A percentile compares a stretch with the other conserved stretches of the same genome.
Evolutionary conservation across 2,113 vertebrate species (phyloP).

Genomic region (Todiramphus saurophagus): DNA sequence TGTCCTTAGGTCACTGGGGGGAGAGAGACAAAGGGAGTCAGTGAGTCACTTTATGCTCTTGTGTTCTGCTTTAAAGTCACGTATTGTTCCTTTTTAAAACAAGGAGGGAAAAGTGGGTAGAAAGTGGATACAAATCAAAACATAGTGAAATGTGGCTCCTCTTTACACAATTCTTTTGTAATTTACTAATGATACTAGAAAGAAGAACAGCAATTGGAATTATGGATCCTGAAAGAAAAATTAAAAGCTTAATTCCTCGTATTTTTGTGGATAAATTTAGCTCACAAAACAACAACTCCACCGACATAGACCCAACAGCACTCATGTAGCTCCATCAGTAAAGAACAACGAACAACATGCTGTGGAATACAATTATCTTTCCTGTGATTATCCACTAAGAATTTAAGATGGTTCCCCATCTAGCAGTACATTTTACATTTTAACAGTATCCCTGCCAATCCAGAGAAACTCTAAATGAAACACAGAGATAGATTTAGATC

Average conservation of each 20-base stretch:
- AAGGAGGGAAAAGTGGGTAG: background rate
- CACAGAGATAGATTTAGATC: background rate
- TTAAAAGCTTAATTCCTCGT: background rate
- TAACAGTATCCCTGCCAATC: background rate
- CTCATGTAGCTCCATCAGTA: background rate
- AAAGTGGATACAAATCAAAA: background rate
- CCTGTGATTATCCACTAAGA: background rate
- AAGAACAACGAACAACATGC: background rate
- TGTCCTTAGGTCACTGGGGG: background rate
- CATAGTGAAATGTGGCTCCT: background rate
- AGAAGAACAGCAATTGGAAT: background rate
- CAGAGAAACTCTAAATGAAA: background rate
- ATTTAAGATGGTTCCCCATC: background rate
- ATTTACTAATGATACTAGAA: background rate
- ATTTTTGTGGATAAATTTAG: background rate
- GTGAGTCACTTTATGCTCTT: background rate
- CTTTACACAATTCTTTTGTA: background rate
- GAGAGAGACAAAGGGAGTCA: background rate
- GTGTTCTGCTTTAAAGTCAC: background rate
- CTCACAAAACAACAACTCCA: background rate
- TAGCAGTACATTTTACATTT: background rate
- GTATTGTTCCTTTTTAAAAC: background rate
- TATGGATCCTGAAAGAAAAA: background rate
- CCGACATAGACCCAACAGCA: background rate
- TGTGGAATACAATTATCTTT: background rate